Percentiles rank a stretch among this genome's conserved stretches.
Evolutionary conservation across 2,888 invertebrate species (phyloP).

Genomic region (Mythimna ferrago): DNA sequence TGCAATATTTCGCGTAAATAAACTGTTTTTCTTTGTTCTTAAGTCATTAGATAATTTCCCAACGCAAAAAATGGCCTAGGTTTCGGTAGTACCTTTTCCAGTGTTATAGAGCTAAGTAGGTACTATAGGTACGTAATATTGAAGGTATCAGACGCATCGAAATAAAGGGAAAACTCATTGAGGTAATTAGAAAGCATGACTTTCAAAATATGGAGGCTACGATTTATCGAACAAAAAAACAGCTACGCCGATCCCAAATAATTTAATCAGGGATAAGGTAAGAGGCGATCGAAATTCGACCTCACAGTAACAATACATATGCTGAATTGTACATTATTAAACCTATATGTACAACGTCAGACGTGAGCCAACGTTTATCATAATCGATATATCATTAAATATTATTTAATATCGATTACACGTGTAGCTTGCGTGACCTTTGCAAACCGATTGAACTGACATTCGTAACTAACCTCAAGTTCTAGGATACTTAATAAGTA

Average conservation of each 20-base stretch:
- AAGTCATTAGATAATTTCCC: no score
- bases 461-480: conserved; percentile 7
- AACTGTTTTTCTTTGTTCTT: no score
- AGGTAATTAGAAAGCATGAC: neutral
- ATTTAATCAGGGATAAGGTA: neutral
- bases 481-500: neutral
- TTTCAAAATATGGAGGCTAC: neutral
- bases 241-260: neutral
- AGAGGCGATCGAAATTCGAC: neutral
- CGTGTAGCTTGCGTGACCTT: conserved; percentile 26
- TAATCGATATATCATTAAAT: neutral
- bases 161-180: neutral
- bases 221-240: neutral
- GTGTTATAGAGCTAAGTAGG: no score
- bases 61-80: no score
- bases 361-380: conserved; percentile 5
- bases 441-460: conserved; percentile 25
- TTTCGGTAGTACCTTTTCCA: no score
- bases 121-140: neutral
- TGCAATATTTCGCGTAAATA: no score
- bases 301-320: neutral
- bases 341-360: conserved; percentile 1
- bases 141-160: neutral
- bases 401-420: conserved; percentile 41
- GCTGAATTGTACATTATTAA: neutral